A percentile compares a stretch with the other conserved stretches of the same genome.
Evolutionary conservation across 1,140 invertebrate species (phyloP).

Genomic region (Vanessa atalanta): DNA sequence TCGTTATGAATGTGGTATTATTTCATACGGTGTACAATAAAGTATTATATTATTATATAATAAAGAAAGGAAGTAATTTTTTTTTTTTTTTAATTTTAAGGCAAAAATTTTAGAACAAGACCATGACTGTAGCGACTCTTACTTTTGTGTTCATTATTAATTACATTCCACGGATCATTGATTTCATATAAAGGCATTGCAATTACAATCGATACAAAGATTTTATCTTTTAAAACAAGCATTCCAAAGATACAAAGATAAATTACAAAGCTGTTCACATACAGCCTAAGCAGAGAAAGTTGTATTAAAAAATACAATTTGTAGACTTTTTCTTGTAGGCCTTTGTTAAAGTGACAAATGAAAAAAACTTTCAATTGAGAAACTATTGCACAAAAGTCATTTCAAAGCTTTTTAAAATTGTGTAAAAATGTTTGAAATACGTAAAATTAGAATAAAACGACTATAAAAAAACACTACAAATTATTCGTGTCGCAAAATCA

Average conservation of each 20-base stretch:
- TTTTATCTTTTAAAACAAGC: constrained; percentile 1
- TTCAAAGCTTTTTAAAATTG: background rate
- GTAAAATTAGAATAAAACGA: background rate
- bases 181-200: background rate
- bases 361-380: background rate
- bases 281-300: background rate
- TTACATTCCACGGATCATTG: background rate
- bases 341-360: background rate
- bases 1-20: too few species aligned
- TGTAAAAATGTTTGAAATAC: background rate
- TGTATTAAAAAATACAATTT: background rate
- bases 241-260: background rate
- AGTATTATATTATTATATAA: too few species aligned
- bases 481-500: background rate
- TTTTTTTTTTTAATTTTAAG: too few species aligned
- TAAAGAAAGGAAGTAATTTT: too few species aligned
- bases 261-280: background rate
- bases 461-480: background rate
- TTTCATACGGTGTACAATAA: too few species aligned
- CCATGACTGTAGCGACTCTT: background rate
- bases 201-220: background rate
- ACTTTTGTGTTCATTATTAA: background rate
- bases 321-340: background rate
- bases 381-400: background rate
- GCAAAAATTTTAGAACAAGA: background rate